Conservation (phyloP, 2,113 vertebrate genomes). For the Baryphthengus martii region DNA sequence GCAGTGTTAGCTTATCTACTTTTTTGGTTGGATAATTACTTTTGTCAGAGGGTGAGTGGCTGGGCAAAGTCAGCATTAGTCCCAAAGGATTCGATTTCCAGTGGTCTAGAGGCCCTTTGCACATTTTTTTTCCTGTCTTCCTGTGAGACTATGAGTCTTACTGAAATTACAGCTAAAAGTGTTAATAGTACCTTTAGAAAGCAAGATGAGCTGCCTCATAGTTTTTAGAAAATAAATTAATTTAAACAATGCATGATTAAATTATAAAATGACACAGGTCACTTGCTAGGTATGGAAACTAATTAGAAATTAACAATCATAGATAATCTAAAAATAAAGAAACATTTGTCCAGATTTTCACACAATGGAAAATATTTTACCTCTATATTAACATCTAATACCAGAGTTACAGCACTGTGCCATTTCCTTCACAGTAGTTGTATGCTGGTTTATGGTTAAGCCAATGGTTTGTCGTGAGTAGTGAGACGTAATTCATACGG, state of each 20-base stretch:
- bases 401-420: not conserved
- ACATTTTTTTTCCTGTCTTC: not conserved
- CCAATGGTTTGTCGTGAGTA: not conserved
- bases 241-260: not conserved
- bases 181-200: not conserved
- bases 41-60: not conserved
- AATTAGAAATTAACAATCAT: not conserved
- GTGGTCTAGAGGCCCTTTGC: not conserved
- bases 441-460: not conserved
- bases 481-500: not conserved
- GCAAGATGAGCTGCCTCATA: not conserved
- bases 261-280: not conserved
- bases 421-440: not conserved
- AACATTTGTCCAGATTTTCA: not conserved
- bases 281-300: not conserved
- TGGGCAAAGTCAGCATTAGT: not conserved
- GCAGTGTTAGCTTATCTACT: not conserved
- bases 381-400: not conserved
- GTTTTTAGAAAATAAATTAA: not conserved
- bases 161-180: not conserved
- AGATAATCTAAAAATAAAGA: not conserved
- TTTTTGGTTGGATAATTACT: not conserved
- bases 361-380: not conserved
- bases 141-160: not conserved
- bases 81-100: not conserved